Evolutionary conservation across 2,113 vertebrate genomes (phyloP).

Genomic region (Conger conger): DNA sequence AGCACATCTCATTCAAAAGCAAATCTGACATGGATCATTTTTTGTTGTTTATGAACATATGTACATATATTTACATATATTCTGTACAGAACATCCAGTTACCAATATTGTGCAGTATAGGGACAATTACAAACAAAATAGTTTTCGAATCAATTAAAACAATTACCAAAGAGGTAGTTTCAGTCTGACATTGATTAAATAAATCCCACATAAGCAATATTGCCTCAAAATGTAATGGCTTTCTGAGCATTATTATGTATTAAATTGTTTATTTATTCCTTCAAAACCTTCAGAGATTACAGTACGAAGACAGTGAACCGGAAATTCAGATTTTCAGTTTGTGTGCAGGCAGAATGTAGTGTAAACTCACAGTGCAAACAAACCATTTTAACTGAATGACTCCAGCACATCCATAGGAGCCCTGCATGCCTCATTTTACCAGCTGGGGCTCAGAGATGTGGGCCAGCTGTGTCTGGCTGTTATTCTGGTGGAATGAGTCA

Average conservation of each 20-base stretch:
- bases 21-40: background rate
- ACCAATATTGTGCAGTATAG: no score
- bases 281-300: no score
- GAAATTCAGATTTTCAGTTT: conserved; percentile 37
- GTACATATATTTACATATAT: background rate
- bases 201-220: no score
- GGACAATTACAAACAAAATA: no score
- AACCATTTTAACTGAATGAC: conserved; percentile 10
- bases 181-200: no score
- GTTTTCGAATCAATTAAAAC: no score
- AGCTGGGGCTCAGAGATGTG: conserved; percentile 45
- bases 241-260: no score
- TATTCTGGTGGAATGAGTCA: conserved; percentile 7
- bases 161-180: no score
- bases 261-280: no score
- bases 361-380: conserved; percentile 43
- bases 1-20: background rate
- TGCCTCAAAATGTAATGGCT: no score
- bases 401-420: conserved; percentile 39
- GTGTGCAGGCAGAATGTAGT: conserved; percentile 25
- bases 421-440: conserved; percentile 52
- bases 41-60: background rate
- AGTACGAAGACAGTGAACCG: background rate
- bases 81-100: no score
- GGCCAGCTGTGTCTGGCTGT: conserved; percentile 27